These are phyloP conservation scores for Elymnias hypermnestra DNA, from an alignment of 1,140 invertebrate genomes.

Conservation along the genomic window DNA sequence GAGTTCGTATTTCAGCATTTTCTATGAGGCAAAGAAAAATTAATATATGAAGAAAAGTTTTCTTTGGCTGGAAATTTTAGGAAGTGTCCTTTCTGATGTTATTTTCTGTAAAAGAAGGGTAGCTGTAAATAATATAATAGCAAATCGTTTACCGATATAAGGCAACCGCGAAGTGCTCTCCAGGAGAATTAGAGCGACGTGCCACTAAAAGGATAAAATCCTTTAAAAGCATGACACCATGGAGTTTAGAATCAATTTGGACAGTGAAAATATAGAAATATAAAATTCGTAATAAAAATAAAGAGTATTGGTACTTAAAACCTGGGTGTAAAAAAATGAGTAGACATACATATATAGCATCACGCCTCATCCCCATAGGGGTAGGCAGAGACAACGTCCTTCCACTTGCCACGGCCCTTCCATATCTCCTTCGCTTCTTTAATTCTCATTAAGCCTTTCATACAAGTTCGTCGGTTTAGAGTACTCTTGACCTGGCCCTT, in stretches of 20 bases:
- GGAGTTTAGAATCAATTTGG: conserved; percentile 6
- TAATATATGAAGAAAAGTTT: background rate
- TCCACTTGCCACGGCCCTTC: too few relatives aligned
- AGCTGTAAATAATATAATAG: conserved; percentile 27
- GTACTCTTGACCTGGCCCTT: too few relatives aligned
- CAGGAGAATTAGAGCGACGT: conserved; percentile 23
- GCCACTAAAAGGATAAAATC: conserved; percentile 32
- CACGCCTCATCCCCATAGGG: too few relatives aligned
- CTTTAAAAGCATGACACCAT: conserved; percentile 31
- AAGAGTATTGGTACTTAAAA: too few relatives aligned
- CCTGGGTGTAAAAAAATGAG: background rate
- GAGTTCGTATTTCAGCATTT: too few relatives aligned
- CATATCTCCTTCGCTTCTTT: too few relatives aligned
- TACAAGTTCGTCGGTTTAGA: too few relatives aligned
- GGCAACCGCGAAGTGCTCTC: conserved; percentile 25
- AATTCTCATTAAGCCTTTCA: too few relatives aligned
- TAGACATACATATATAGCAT: too few relatives aligned
- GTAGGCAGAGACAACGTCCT: too few relatives aligned
- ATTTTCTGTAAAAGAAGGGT: conserved; percentile 8
- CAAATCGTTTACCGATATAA: conserved; percentile 33
- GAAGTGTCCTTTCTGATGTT: conserved; percentile 1
- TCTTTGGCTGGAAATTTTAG: background rate
- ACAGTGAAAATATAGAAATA: background rate
- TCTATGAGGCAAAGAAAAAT: too few relatives aligned
- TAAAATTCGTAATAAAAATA: too few relatives aligned